These are phyloP conservation scores for Raja brachyura DNA, from an alignment of 2,113 vertebrate genomes.

Conservation along the genomic window DNA sequence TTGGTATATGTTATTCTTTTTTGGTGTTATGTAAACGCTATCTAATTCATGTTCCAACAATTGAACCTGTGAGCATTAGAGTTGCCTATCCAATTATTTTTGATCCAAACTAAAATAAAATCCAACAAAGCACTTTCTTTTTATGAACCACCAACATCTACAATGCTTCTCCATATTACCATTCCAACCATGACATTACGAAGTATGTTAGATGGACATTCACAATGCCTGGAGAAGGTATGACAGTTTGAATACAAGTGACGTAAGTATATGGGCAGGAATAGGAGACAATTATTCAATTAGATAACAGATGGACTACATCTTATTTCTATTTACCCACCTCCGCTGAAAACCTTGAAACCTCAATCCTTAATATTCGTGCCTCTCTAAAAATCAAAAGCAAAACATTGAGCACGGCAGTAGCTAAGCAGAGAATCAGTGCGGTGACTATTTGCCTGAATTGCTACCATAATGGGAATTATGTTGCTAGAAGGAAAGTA, in stretches of 20 bases:
- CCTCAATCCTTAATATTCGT: too few species aligned
- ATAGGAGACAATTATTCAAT: too few species aligned
- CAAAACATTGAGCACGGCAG: too few species aligned
- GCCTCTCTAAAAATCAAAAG: too few species aligned
- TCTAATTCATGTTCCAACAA: too few species aligned
- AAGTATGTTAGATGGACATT: not conserved
- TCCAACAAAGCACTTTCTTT: not conserved
- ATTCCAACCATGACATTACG: too few species aligned
- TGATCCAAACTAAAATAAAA: not conserved
- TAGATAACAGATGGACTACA: too few species aligned
- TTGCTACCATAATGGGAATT: not conserved
- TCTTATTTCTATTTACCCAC: too few species aligned
- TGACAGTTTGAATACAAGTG: not conserved
- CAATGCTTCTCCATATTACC: too few species aligned
- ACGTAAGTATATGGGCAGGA: not conserved
- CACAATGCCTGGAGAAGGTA: not conserved
- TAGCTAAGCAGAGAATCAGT: not conserved
- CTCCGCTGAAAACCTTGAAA: too few species aligned
- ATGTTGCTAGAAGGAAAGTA: not conserved
- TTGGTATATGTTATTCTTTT: too few species aligned
- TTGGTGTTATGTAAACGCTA: too few species aligned
- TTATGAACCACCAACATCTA: not conserved
- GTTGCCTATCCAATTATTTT: not conserved
- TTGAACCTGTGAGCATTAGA: not conserved
- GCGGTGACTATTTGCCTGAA: not conserved